Evolutionary conservation across 2,797 vertebrate genomes (phyloP).

Genomic region (Hypotaenidia philippensis): DNA sequence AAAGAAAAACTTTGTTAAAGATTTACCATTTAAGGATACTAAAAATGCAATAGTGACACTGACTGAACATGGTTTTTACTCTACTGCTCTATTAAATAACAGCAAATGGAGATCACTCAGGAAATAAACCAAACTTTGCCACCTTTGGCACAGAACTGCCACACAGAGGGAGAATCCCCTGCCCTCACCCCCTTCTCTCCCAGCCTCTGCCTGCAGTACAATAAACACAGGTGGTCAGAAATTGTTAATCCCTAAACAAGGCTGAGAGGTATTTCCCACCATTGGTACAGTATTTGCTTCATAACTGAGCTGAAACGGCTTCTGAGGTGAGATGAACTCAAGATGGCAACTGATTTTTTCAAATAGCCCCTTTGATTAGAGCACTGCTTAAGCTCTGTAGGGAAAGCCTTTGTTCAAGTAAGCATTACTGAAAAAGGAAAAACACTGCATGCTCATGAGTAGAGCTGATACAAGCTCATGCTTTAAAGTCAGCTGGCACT

Average conservation of each 20-base stretch:
- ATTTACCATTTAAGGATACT: background rate
- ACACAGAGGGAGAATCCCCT: background rate
- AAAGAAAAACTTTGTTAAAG: background rate
- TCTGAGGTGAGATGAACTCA: background rate
- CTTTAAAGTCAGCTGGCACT: background rate
- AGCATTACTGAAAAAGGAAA: slow-evolving; percentile 50
- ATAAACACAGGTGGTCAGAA: background rate
- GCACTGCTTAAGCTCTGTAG: background rate
- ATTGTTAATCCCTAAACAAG: background rate
- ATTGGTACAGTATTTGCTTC: background rate
- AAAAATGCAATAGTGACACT: background rate
- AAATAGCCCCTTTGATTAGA: background rate
- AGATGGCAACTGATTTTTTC: background rate
- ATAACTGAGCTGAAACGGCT: background rate
- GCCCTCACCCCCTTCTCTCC: background rate
- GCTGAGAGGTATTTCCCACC: background rate
- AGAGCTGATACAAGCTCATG: background rate
- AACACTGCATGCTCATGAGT: background rate
- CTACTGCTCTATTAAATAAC: background rate
- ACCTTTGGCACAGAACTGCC: background rate
- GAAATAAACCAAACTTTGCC: background rate
- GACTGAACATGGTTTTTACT: background rate
- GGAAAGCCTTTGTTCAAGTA: background rate
- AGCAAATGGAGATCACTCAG: background rate
- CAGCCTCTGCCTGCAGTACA: background rate